Evolutionary conservation across 2,888 invertebrate genomes (phyloP).

Genomic region (Physocephala rufipes): DNA sequence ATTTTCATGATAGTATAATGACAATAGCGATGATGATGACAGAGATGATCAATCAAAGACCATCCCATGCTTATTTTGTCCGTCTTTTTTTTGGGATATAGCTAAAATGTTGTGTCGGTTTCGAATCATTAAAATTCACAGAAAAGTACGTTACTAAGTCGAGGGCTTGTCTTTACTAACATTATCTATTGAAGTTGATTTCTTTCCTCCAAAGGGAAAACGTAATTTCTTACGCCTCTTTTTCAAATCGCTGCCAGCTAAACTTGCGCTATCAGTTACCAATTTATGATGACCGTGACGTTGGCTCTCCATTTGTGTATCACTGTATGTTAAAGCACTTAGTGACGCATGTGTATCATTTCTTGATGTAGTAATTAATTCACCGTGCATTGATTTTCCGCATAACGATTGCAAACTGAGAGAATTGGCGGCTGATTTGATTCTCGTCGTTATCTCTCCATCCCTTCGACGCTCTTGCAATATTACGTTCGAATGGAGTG

Average conservation of each 20-base stretch:
- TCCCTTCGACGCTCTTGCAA: not conserved
- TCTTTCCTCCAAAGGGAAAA: constrained; percentile 47
- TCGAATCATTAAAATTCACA: constrained; percentile 31
- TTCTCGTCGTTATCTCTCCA: constrained; percentile 34
- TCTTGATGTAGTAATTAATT: not conserved
- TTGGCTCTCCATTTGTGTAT: constrained; percentile 45
- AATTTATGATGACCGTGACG: constrained; percentile 14
- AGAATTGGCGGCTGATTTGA: constrained; percentile 38
- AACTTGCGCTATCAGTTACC: constrained; percentile 34
- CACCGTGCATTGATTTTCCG: constrained; percentile 13
- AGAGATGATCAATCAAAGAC: too few species aligned
- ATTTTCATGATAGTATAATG: not conserved
- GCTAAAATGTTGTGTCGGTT: not conserved
- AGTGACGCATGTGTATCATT: constrained; percentile 46
- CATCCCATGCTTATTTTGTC: too few species aligned
- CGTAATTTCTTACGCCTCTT: constrained; percentile 50
- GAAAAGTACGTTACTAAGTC: constrained; percentile 29
- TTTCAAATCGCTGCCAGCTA: constrained; percentile 42
- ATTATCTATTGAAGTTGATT: constrained; percentile 30
- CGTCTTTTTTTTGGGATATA: not conserved
- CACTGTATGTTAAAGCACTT: constrained; percentile 47
- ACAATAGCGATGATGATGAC: not conserved
- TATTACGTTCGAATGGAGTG: not conserved
- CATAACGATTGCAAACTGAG: constrained; percentile 23
- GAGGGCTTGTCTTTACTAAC: constrained; percentile 30